Evolutionary conservation across 53 echinoderm and acorn worm genomes (phyloP).

Genomic region (Actinopyga echinites): DNA sequence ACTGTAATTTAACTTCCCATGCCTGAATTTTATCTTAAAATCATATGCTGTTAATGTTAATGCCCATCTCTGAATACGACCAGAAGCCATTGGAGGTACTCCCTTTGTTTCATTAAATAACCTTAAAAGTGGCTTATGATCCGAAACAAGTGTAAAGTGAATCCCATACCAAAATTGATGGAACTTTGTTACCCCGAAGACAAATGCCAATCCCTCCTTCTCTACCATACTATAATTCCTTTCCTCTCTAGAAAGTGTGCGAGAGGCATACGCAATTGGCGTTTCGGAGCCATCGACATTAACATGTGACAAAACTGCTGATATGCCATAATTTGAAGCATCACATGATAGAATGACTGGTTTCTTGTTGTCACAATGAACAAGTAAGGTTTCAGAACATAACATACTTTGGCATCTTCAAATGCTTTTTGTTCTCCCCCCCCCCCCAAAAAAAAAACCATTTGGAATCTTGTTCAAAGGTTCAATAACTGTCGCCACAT

Average conservation of each 20-base stretch:
- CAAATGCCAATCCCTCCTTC: no score
- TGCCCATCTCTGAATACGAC: slow-evolving; percentile 61
- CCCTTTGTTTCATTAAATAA: slow-evolving; percentile 37
- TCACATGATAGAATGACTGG: slow-evolving; percentile 55
- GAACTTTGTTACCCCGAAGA: slow-evolving; percentile 53
- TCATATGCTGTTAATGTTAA: slow-evolving; percentile 54
- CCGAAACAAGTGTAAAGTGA: slow-evolving; percentile 49
- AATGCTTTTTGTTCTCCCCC: slow-evolving; percentile 18
- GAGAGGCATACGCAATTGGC: neutral
- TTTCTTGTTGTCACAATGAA: slow-evolving; percentile 52
- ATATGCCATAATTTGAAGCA: slow-evolving; percentile 54
- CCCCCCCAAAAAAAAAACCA: slow-evolving; percentile 7
- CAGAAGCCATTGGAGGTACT: slow-evolving; percentile 27
- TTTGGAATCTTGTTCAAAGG: slow-evolving; percentile 28
- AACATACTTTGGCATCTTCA: slow-evolving; percentile 28
- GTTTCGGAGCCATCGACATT: slow-evolving; percentile 4
- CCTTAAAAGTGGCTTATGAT: slow-evolving; percentile 61
- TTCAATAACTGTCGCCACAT: slow-evolving; percentile 18
- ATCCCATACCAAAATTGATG: slow-evolving; percentile 42
- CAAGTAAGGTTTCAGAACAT: slow-evolving; percentile 9
- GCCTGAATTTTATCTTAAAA: slow-evolving; percentile 34
- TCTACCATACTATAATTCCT: no score
- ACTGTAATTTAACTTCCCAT: slow-evolving; percentile 9
- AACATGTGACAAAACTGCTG: slow-evolving; percentile 45
- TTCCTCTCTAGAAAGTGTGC: slow-evolving; percentile 5